Conservation (phyloP, 2,888 invertebrate species). For the Agriopis marginaria region DNA sequence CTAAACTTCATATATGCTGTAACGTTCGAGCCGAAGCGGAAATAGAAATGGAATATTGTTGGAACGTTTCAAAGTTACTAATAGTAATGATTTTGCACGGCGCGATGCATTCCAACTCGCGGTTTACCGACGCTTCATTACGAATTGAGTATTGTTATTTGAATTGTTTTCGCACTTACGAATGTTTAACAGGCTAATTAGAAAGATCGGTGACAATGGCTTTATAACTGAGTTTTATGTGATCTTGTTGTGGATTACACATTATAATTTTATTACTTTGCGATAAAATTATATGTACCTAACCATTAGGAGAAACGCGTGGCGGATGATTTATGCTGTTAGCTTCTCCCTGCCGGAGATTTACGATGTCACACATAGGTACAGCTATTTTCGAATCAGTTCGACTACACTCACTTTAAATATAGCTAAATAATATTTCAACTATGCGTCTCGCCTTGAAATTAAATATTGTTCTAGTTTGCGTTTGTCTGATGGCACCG, state of each 20-base stretch:
- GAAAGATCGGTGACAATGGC: slow-evolving; percentile 18
- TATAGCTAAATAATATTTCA: slow-evolving; percentile 76
- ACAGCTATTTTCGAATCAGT: slow-evolving; percentile 77
- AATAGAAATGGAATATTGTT: slow-evolving; percentile 60
- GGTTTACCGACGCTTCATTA: slow-evolving; percentile 56
- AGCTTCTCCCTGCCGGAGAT: slow-evolving; percentile 77
- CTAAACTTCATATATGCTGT: slow-evolving; percentile 42
- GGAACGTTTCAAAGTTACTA: slow-evolving; percentile 50
- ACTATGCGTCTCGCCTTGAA: slow-evolving; percentile 69
- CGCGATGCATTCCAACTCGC: slow-evolving; percentile 55
- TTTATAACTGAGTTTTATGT: slow-evolving; percentile 43
- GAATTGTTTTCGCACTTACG: slow-evolving; percentile 22
- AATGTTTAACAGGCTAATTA: slow-evolving; percentile 19
- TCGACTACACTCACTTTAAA: slow-evolving; percentile 80
- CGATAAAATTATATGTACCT: slow-evolving; percentile 76
- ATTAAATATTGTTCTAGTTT: slow-evolving; percentile 63
- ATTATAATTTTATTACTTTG: slow-evolving; percentile 74
- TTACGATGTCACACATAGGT: slow-evolving; percentile 77
- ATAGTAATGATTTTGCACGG: slow-evolving; percentile 55
- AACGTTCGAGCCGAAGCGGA: slow-evolving; percentile 47
- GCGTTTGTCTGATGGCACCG: slow-evolving; percentile 36
- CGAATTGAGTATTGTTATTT: slow-evolving; percentile 54
- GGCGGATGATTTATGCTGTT: slow-evolving; percentile 75
- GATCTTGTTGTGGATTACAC: slow-evolving; percentile 65
- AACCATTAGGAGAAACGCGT: slow-evolving; percentile 62